Percentiles rank a stretch among this genome's conserved stretches.
These are phyloP conservation scores for Geotria australis DNA, from an alignment of 2,797 vertebrate species.

Conservation along the genomic window DNA sequence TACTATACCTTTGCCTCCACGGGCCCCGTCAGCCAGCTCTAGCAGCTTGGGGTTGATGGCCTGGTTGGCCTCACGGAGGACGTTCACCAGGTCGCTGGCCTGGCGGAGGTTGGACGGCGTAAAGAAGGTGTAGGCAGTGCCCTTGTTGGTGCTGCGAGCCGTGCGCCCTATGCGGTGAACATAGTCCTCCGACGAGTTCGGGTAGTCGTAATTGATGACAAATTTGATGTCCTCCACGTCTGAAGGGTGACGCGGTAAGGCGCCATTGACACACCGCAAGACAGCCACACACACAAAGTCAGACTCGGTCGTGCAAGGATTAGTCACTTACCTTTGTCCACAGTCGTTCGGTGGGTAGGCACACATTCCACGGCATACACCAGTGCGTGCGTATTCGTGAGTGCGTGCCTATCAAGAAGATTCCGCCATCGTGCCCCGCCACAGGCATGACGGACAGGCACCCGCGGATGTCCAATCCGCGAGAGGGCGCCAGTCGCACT, in stretches of 20 bases:
- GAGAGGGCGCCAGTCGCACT: too few species aligned
- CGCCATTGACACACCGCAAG: too few species aligned
- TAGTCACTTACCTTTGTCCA: too few species aligned
- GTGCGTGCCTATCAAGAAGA: too few species aligned
- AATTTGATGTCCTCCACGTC: constrained; percentile 99
- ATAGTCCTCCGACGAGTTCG: constrained; percentile 99
- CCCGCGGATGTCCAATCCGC: too few species aligned
- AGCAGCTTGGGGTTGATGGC: constrained; percentile 91
- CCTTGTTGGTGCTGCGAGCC: constrained; percentile 94
- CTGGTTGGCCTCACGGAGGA: constrained; percentile 91
- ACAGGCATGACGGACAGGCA: too few species aligned
- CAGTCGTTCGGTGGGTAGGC: too few species aligned
- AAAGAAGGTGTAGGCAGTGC: constrained; percentile 98
- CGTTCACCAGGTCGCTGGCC: constrained; percentile 83
- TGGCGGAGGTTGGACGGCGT: constrained; percentile 97
- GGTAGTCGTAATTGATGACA: constrained; percentile 99
- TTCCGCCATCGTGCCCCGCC: too few species aligned
- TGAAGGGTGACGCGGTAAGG: constrained; percentile 36
- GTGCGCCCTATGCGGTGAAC: constrained; percentile 95
- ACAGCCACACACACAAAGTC: too few species aligned
- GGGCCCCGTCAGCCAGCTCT: constrained; percentile 77
- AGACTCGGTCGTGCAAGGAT: too few species aligned
- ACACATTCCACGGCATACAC: too few species aligned
- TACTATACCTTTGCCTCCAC: constrained; percentile 5
- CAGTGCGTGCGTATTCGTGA: too few species aligned